phyloP scores from a whole-genome alignment of 2,888 invertebrate species.

The Orchesella flavescens region DNA sequence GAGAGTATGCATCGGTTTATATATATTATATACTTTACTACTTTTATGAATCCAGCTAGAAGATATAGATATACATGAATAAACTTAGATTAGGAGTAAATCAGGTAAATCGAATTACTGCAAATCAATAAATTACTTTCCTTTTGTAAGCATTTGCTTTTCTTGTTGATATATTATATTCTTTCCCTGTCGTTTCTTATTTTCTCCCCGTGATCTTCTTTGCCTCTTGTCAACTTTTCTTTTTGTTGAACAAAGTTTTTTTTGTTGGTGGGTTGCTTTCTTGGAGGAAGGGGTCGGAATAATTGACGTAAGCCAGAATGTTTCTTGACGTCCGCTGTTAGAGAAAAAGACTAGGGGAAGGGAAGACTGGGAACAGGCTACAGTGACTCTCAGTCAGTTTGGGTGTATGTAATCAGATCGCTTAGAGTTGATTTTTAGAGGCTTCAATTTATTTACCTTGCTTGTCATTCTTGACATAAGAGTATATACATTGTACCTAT shows the following conservation, averaged over 20 bases:
- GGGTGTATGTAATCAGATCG: constrained; percentile 9
- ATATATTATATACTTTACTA: no score
- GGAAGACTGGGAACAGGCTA: background rate
- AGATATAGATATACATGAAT: no score
- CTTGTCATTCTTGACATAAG: constrained; percentile 3
- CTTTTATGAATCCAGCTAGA: no score
- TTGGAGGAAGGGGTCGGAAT: constrained; percentile 2
- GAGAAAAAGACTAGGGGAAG: background rate
- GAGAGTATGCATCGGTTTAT: no score
- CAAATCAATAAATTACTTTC: background rate
- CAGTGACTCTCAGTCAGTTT: background rate
- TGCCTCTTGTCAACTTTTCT: background rate
- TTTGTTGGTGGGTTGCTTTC: background rate
- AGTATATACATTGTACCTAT: background rate
- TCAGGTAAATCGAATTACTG: background rate
- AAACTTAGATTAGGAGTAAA: no score
- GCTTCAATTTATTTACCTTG: constrained; percentile 23
- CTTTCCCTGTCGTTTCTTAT: background rate
- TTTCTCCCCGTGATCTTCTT: background rate
- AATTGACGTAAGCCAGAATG: background rate
- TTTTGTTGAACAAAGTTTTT: background rate
- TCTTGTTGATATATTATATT: background rate
- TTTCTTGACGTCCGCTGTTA: no score
- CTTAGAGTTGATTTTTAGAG: constrained; percentile 6
- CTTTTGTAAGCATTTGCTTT: background rate